Percentiles rank a stretch among this genome's conserved stretches.
phyloP scores from a whole-genome alignment of 1,140 invertebrate genomes.

The Drosophila melanica region DNA sequence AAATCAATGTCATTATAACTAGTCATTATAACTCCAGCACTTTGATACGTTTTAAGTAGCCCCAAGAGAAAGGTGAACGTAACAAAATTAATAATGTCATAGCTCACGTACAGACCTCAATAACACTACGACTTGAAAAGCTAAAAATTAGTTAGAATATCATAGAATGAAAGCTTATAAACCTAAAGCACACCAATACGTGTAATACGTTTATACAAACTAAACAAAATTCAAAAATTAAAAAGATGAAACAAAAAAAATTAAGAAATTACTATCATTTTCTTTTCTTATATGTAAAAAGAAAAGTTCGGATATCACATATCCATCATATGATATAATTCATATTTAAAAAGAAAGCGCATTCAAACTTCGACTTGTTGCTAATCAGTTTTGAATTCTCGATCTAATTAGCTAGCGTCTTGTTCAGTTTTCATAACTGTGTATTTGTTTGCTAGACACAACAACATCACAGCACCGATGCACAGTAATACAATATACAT shows the following conservation, averaged over 20 bases:
- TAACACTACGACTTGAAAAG: background rate
- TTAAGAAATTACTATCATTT: too few relatives aligned
- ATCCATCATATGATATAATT: background rate
- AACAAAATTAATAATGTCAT: background rate
- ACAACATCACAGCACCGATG: constrained; percentile 1
- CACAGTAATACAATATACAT: too few relatives aligned
- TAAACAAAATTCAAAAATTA: too few relatives aligned
- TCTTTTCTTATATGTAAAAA: too few relatives aligned
- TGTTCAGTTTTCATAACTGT: constrained; percentile 1
- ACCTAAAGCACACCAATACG: background rate
- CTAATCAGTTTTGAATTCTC: background rate
- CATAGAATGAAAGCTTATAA: background rate
- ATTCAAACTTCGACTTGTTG: constrained; percentile 1
- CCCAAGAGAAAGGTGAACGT: constrained; percentile 6
- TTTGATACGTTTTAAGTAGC: background rate
- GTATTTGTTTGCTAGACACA: constrained; percentile 20
- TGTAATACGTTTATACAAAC: background rate
- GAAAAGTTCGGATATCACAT: background rate
- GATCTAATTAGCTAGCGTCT: constrained; percentile 34
- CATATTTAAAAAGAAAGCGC: background rate
- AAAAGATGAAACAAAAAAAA: too few relatives aligned
- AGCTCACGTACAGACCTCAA: background rate
- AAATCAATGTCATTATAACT: constrained; percentile 46
- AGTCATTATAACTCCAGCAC: background rate
- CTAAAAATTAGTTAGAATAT: background rate